Evolutionary conservation across 2,888 invertebrate species (phyloP).

Genomic region (Aradus depressus): DNA sequence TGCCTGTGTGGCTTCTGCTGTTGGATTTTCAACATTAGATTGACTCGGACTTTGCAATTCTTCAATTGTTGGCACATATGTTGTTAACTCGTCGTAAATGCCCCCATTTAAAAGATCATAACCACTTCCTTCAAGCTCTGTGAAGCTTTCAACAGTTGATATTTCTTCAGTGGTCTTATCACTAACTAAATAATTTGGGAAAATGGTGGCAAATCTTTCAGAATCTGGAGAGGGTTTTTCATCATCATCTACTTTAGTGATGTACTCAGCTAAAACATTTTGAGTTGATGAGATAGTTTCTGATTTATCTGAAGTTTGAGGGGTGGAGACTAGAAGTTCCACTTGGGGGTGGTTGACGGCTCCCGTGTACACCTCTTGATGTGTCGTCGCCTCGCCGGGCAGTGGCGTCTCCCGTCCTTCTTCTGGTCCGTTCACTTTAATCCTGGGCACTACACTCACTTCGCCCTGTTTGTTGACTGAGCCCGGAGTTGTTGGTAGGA

Average conservation of each 20-base stretch:
- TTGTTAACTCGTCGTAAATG: slow-evolving; percentile 16
- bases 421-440: slow-evolving; percentile 22
- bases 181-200: background rate
- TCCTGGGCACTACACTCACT: slow-evolving; percentile 21
- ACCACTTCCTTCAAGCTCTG: slow-evolving; percentile 20
- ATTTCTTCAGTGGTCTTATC: background rate
- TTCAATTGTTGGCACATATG: background rate
- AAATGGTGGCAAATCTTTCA: slow-evolving; percentile 3
- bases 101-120: slow-evolving; percentile 21
- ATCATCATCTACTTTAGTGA: too few relatives aligned
- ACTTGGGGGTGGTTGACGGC: too few relatives aligned
- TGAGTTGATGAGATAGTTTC: too few relatives aligned
- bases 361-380: too few relatives aligned
- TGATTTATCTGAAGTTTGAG: too few relatives aligned
- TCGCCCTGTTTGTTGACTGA: slow-evolving; percentile 14
- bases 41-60: background rate
- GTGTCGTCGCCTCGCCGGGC: too few relatives aligned
- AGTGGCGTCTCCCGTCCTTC: too few relatives aligned
- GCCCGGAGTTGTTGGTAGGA: slow-evolving; percentile 22
- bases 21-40: too few relatives aligned
- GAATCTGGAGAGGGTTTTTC: background rate
- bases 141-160: slow-evolving; percentile 3
- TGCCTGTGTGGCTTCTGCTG: too few relatives aligned
- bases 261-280: background rate
- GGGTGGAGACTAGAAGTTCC: too few relatives aligned